Base-by-base conservation (phyloP, 1,140 invertebrate genomes). In the Lasioglossum baleicum region DNA sequence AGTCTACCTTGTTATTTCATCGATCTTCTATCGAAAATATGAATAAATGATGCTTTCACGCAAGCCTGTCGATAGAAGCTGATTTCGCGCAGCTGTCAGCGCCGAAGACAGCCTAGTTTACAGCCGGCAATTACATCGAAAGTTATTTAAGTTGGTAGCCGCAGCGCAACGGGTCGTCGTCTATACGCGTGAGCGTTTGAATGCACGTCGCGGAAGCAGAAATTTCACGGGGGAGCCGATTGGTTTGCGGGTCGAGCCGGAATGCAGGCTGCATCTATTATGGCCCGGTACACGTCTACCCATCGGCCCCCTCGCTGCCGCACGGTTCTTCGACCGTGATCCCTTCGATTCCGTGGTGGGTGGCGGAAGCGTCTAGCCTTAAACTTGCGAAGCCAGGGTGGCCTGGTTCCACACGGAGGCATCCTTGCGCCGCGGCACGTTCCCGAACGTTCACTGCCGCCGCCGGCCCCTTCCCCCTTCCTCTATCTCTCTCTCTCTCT, bases 221-320 rank as follows among this genome's bases (percentile, higher is more conserved):
- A 84, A 85, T 84, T 85, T 81, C 79, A 76, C 51, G 58, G 74
- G 74, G 61, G 53, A 60, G 44, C 74, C 60, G 78, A 74, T 80
- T 74, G 78, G 63, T 74, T 84, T 68, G 83, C 78, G 44, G 69
- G 73, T 60, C 22, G 35, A 66, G 61, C 48, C 68, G 75, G 82
- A 80, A 76, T 84, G 83, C 83, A 81, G 72, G 83, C 73, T 81
- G 83, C 82, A 85, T 85, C 78, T 80, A 85, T 84, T 85, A 85
- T 81, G 44, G 70, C 63, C 35, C 26, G 48, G 69, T 73, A 73
- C 73, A 70, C 73, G 83, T 84, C 72, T 70, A 53, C 56, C 64
- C 2, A 11, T 61, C 69, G 31, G 63, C 40, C 35, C 61, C 61
- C 31, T 7, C 20, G 15, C 15, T 17, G 1, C 31, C 15, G 13